Base-by-base conservation (phyloP, 1,140 invertebrate species). In the Aradophagus sp. region DNA sequence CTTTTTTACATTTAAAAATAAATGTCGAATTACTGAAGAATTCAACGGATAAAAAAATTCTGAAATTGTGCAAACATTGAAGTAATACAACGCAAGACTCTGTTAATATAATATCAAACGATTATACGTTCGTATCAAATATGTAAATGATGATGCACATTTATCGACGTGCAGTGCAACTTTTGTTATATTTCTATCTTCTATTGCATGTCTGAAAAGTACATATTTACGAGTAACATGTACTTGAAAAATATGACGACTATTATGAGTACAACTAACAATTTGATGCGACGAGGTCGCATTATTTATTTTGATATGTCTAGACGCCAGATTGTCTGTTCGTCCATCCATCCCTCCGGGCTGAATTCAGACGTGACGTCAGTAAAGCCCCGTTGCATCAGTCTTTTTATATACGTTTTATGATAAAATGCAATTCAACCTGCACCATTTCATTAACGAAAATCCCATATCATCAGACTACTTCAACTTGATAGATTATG, bases 251-350 rank as follows among this genome's bases (percentile, higher is more conserved):
- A 69, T 62, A 52, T 62, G 44, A 70, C 66, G 66, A 62, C 56
- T 70, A 72, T 72, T 66, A 72, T 66, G 72, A 72, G 77, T 75
- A 74, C 73, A 78, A 78, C 72, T 73, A 80, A 78, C 76, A 74
- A 80, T 82, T 82, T 82, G 56, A 80, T 80, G 74, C 73, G 75
- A 41, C 76, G 74, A 75, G 62, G 77, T 71, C 70, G 74, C 76
- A 76, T 84, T 79, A 83, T 81, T 78, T 81, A 83, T 83, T 84
- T 83, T 76, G 74, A 76, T 80, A 79, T 76, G 83, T 84, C 83
- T 84, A 84, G 83, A 84, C 83, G 83, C 81, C 81, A 80, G 78
- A 83, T 83, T 84, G 83, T 84, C 83, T 83, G 79, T 81, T 70
- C 75, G 75, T 74, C 77, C 78, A 73, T 80, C 77, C 74, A 74